Evolutionary conservation across 2,797 vertebrate genomes (phyloP).

Genomic region (Enteromius afrohamiltoni): DNA sequence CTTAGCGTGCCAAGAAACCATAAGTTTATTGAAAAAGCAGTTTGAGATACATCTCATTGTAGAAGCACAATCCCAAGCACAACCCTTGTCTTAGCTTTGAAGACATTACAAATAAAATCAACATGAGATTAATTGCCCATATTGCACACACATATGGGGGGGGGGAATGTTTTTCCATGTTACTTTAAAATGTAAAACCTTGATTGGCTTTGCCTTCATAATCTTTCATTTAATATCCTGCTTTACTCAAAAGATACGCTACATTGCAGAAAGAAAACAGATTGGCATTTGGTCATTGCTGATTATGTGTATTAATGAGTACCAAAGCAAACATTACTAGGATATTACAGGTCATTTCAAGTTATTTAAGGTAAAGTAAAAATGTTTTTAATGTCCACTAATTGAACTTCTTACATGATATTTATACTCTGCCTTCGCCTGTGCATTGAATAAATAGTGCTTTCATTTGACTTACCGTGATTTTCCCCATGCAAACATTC

Average conservation of each 20-base stretch:
- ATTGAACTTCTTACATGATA: neutral
- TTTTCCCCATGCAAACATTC: constrained; percentile 41
- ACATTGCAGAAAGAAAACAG: neutral
- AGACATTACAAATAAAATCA: neutral
- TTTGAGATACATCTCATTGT: constrained; percentile 23
- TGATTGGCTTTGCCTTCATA: neutral
- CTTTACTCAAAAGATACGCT: neutral
- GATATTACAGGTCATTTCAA: neutral
- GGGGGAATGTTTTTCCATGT: neutral
- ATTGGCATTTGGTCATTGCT: neutral
- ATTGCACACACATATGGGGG: too few species aligned
- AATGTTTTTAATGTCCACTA: neutral
- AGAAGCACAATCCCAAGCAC: constrained; percentile 1
- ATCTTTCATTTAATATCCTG: neutral
- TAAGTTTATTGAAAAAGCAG: constrained; percentile 23
- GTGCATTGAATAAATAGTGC: constrained; percentile 19
- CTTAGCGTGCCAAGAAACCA: constrained; percentile 25
- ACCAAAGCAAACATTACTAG: neutral
- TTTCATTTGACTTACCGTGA: constrained; percentile 24
- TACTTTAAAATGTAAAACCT: neutral
- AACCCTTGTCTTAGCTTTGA: neutral
- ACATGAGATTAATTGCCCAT: neutral
- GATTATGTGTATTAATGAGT: neutral
- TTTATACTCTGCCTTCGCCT: neutral
- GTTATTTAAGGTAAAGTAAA: neutral